These are phyloP conservation scores for Drosophila littoralis DNA, from an alignment of 1,140 invertebrate genomes.

Conservation along the genomic window DNA sequence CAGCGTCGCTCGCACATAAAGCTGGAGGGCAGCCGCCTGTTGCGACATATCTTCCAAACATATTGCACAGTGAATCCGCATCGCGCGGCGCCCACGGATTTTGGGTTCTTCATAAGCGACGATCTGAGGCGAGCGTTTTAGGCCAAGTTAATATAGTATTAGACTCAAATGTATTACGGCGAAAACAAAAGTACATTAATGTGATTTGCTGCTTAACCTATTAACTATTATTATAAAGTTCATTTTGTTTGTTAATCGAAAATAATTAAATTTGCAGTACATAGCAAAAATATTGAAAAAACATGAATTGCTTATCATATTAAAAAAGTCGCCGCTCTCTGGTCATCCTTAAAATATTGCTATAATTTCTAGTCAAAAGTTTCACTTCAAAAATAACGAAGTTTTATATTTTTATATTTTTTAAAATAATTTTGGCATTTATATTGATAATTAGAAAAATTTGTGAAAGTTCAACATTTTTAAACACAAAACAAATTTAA, in stretches of 20 bases:
- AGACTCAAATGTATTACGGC: constrained; percentile 28
- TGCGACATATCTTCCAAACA: constrained; percentile 78
- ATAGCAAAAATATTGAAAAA: constrained; percentile 22
- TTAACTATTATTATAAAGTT: constrained; percentile 32
- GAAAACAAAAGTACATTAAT: constrained; percentile 51
- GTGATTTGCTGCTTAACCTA: constrained; percentile 64
- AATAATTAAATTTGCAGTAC: constrained; percentile 52
- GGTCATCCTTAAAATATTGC: too few relatives aligned
- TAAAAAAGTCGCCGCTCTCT: background rate
- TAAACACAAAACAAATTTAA: too few relatives aligned
- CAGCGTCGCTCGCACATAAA: constrained; percentile 54
- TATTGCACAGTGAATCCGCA: constrained; percentile 73
- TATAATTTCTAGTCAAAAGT: too few relatives aligned
- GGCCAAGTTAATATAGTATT: constrained; percentile 42
- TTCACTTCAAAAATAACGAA: too few relatives aligned
- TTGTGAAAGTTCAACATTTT: too few relatives aligned
- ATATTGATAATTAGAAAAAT: too few relatives aligned
- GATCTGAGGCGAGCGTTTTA: constrained; percentile 66
- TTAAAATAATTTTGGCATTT: too few relatives aligned
- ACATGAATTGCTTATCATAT: background rate
- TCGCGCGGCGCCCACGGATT: constrained; percentile 65
- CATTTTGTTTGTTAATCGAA: constrained; percentile 50
- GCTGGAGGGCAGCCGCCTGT: constrained; percentile 53
- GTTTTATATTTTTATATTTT: background rate
- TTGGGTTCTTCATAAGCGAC: constrained; percentile 68